phyloP scores from a whole-genome alignment of 2,797 vertebrate species.

The Odontamblyopus rebecca region DNA sequence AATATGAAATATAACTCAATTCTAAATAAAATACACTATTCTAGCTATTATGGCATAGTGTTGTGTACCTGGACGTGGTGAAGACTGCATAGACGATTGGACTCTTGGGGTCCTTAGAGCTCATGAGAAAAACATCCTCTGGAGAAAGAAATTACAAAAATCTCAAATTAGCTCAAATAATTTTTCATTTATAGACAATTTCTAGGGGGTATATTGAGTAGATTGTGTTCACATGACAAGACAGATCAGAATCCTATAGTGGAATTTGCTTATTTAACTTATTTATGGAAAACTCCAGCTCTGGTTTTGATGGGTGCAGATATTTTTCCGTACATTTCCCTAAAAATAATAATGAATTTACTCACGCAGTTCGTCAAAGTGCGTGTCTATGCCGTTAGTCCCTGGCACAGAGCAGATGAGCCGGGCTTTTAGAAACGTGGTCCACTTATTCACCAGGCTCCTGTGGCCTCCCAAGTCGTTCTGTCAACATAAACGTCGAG shows the following conservation, averaged over 20 bases:
- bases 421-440: conserved; percentile 96
- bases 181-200: too few species aligned
- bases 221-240: too few species aligned
- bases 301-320: too few species aligned
- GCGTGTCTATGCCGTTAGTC: conserved; percentile 95
- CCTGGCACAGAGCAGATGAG: conserved; percentile 95
- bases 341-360: conserved; percentile 28
- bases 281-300: too few species aligned
- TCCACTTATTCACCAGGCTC: conserved; percentile 99
- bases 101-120: conserved; percentile 96
- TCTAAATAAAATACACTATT: too few species aligned
- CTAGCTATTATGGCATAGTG: not conserved
- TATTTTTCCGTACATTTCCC: too few species aligned
- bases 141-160: conserved; percentile 27
- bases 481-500: conserved; percentile 64
- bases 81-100: conserved; percentile 95
- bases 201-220: too few species aligned
- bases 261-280: too few species aligned
- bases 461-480: conserved; percentile 97
- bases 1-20: not conserved
- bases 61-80: conserved; percentile 93
- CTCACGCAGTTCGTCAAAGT: conserved; percentile 98
- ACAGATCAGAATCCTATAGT: too few species aligned
- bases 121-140: conserved; percentile 89
- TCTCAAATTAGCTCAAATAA: not conserved